phyloP scores from a whole-genome alignment of 2,888 invertebrate genomes.

The Molorchus minor region DNA sequence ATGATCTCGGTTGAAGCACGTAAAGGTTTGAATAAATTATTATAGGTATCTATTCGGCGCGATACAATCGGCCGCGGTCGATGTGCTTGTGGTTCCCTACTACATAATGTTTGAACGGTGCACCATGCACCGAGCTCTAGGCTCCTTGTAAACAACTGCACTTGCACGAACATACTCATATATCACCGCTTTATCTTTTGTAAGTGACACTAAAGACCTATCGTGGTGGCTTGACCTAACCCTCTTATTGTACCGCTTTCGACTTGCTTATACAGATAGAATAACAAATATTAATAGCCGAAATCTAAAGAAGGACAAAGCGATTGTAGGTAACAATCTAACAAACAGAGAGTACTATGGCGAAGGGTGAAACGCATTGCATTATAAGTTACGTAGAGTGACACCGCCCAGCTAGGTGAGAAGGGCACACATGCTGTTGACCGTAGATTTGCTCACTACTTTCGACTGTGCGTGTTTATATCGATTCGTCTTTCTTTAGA shows the following conservation, averaged over 20 bases:
- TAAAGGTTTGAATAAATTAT: constrained; percentile 44
- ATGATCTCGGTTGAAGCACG: constrained; percentile 37
- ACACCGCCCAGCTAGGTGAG: no score
- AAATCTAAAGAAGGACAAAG: no score
- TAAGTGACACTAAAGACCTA: constrained; percentile 42
- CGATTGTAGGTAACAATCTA: no score
- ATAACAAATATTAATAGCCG: no score
- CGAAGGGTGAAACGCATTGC: no score
- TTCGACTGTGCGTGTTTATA: no score
- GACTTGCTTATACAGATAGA: constrained; percentile 37
- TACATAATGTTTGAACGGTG: constrained; percentile 39
- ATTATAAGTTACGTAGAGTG: no score
- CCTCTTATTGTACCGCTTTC: constrained; percentile 44
- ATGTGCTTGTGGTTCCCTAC: constrained; percentile 27
- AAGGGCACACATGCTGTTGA: no score
- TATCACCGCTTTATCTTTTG: constrained; percentile 44
- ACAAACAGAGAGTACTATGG: no score
- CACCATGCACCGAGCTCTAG: constrained; percentile 39
- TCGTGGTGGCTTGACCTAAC: constrained; percentile 39
- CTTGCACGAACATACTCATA: constrained; percentile 42
- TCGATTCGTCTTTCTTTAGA: no score
- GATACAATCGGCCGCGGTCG: constrained; percentile 34
- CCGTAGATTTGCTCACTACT: no score
- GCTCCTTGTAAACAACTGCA: constrained; percentile 43
- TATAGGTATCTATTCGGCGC: constrained; percentile 35